Evolutionary conservation across 2,113 vertebrate species (phyloP).

Genomic region (Harpagus bidentatus): DNA sequence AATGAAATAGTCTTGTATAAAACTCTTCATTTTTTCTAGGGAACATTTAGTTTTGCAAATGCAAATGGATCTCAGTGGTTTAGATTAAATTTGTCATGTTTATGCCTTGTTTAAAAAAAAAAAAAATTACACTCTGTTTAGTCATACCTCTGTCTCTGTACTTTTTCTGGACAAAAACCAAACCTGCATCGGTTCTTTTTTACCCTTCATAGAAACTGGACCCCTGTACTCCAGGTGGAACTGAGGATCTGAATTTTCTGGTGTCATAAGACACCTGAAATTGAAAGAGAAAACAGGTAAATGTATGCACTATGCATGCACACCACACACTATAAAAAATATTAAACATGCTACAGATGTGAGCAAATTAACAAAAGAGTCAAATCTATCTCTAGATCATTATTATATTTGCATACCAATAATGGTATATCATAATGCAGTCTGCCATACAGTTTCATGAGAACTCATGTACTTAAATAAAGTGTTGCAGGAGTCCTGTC

Average conservation of each 20-base stretch:
- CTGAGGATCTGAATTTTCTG: slow-evolving; percentile 93
- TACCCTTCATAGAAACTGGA: slow-evolving; percentile 96
- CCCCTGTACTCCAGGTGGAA: slow-evolving; percentile 92
- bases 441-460: background rate
- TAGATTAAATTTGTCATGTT: slow-evolving; percentile 14
- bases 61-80: slow-evolving; percentile 16
- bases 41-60: slow-evolving; percentile 44
- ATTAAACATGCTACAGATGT: background rate
- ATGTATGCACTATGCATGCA: background rate
- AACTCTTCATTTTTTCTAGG: slow-evolving; percentile 3
- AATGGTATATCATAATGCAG: background rate
- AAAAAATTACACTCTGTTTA: background rate
- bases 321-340: background rate
- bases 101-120: background rate
- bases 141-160: slow-evolving; percentile 74
- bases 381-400: background rate
- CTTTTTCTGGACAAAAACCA: slow-evolving; percentile 94
- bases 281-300: background rate
- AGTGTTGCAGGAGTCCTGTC: background rate
- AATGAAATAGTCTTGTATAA: background rate
- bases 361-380: background rate
- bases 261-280: slow-evolving; percentile 90
- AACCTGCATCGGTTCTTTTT: slow-evolving; percentile 98
- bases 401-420: background rate
- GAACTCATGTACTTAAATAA: background rate